Conservation (phyloP, 2,888 invertebrate species). For the Sthenelais limicola region DNA sequence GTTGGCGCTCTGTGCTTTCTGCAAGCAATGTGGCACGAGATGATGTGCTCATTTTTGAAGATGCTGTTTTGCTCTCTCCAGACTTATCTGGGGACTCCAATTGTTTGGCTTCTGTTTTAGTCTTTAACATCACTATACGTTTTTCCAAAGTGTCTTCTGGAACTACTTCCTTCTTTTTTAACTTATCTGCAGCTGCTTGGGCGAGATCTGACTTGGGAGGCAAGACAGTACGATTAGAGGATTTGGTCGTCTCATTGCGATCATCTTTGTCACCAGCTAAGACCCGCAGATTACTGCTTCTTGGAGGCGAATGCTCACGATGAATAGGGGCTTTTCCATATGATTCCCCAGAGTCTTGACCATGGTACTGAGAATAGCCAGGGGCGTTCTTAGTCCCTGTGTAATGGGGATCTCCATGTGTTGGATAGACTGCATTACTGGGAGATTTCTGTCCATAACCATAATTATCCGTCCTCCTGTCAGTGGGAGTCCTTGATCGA, state of each 20-base stretch:
- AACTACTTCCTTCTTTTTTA: not conserved
- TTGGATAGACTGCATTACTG: not conserved
- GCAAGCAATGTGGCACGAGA: constrained; percentile 5
- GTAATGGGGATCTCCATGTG: too few relatives aligned
- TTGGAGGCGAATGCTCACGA: not conserved
- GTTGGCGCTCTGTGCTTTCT: constrained; percentile 26
- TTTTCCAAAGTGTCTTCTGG: not conserved
- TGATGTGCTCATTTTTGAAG: not conserved
- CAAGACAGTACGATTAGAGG: constrained; percentile 32
- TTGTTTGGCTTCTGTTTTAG: not conserved
- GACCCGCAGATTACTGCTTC: constrained; percentile 20
- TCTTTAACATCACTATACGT: constrained; percentile 11
- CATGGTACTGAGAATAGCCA: not conserved
- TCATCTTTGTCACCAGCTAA: not conserved
- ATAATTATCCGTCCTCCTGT: too few relatives aligned
- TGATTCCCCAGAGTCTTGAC: too few relatives aligned
- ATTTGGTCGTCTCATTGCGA: not conserved
- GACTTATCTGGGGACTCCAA: not conserved
- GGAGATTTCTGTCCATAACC: too few relatives aligned
- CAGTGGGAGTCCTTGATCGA: too few relatives aligned
- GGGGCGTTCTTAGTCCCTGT: not conserved
- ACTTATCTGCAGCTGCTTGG: not conserved
- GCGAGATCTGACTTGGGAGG: constrained; percentile 32
- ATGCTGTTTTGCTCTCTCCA: not conserved
- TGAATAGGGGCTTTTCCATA: not conserved